Evolutionary conservation across 1,140 invertebrate species (phyloP).

Genomic region (Meloidogyne hapla): DNA sequence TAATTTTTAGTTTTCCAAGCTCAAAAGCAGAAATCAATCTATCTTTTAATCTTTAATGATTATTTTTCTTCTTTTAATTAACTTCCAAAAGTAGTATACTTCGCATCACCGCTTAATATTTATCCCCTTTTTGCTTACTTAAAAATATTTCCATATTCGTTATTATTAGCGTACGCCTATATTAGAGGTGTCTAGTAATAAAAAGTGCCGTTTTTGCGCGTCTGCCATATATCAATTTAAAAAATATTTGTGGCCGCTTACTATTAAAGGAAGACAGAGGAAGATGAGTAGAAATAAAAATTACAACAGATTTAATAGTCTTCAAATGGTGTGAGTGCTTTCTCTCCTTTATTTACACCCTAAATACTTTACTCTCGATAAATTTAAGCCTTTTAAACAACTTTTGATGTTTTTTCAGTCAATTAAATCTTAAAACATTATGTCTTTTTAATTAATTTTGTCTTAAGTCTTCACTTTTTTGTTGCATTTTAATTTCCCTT

Average conservation of each 20-base stretch:
- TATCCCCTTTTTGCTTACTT: not conserved
- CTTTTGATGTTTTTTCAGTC: no score
- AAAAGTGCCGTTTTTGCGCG: not conserved
- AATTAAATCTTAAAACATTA: no score
- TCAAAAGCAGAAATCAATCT: no score
- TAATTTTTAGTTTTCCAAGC: no score
- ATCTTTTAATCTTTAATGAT: no score
- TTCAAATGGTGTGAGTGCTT: not conserved
- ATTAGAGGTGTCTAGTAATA: not conserved
- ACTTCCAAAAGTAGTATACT: not conserved
- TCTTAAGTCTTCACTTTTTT: no score
- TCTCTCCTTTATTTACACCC: not conserved
- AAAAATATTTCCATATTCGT: no score
- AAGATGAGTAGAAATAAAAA: not conserved
- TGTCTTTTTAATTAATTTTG: no score
- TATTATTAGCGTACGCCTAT: not conserved
- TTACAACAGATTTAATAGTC: not conserved
- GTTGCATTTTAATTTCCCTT: no score
- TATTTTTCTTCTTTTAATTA: no score
- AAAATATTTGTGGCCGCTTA: not conserved
- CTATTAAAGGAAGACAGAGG: not conserved
- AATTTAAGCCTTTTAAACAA: no score
- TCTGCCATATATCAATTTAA: not conserved
- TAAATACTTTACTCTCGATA: not conserved
- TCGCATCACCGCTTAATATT: not conserved